Base-by-base conservation (phyloP, 1,140 invertebrate species). In the Drosophila sturtevanti region DNA sequence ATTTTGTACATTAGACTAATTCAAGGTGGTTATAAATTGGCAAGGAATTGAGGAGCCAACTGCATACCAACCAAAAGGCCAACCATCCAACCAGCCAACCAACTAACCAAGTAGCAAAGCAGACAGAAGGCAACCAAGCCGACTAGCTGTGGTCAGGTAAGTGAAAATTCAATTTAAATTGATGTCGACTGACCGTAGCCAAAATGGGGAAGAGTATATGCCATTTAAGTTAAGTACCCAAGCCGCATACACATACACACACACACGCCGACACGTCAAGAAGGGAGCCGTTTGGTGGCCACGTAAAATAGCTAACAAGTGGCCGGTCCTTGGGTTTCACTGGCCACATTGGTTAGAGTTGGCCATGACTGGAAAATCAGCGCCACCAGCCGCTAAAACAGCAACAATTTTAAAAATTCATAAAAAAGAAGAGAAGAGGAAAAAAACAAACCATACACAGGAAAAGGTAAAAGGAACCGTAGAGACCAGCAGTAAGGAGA, bases 101-200 rank as follows among this genome's bases (percentile, higher is more conserved):
- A 38, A 38, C 37, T 9, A 38, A 38, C 38, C 38, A 41, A 41
- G 16, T 10, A 35, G 34, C 7, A 9, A 35, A n/a, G 9, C 2
- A 48, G 10, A 18, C 41, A 48, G 41, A 16, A 16, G 14, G 9
- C 41, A 44, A 18, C 56, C 27, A 48, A 44, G 34, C 14, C 37
- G 41, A 51, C 16, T 12, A 41, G 16, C 35, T 31, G 51, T 51
- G 75, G 77, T 52, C 52, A 62, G 73, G 84, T 86, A 89, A 89
- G 86, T 90, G 86, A 86, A 90, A 90, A 90, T 90, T 90, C 86
- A 90, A 90, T 90, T 90, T 90, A 90, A 90, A 90, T 90, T 90
- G 86, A 90, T 85, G 86, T 82, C 81, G 81, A 86, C 81, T 76
- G 79, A 51, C 55, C 66, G 12, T 60, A 54, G 44, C 31, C 61